These are phyloP conservation scores for Hephaestus fuliginosus DNA, from an alignment of 2,797 vertebrate species.

Conservation along the genomic window DNA sequence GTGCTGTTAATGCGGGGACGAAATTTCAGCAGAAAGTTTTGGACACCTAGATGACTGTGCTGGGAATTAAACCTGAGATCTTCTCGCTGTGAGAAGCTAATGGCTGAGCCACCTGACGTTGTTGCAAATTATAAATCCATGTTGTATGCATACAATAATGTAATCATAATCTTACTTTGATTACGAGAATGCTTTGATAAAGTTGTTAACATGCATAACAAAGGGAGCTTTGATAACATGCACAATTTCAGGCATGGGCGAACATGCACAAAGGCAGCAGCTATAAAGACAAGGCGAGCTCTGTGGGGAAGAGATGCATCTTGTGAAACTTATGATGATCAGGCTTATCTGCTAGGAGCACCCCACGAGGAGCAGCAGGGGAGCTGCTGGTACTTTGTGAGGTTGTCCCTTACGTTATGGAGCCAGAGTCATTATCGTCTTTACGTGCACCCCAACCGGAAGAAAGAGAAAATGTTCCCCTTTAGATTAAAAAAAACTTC, in stretches of 20 bases:
- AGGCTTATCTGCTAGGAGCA: slow-evolving; percentile 8
- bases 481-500: background rate
- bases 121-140: slow-evolving; percentile 44
- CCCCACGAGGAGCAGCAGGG: slow-evolving; percentile 43
- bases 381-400: slow-evolving; percentile 9
- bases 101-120: background rate
- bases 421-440: slow-evolving; percentile 34
- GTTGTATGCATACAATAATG: slow-evolving; percentile 42
- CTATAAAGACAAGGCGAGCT: slow-evolving; percentile 40
- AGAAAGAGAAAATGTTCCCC: background rate
- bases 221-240: slow-evolving; percentile 58
- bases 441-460: background rate
- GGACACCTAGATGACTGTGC: background rate
- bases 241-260: slow-evolving; percentile 67
- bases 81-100: slow-evolving; percentile 10
- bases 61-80: background rate
- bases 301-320: slow-evolving; percentile 29
- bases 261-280: slow-evolving; percentile 48
- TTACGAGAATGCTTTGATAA: slow-evolving; percentile 63
- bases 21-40: background rate
- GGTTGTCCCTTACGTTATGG: slow-evolving; percentile 12
- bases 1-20: background rate
- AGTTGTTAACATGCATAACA: slow-evolving; percentile 63
- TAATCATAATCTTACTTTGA: slow-evolving; percentile 64
- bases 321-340: slow-evolving; percentile 53